These are phyloP conservation scores for Loripinus fragilis DNA, from an alignment of 2,888 invertebrate species.

Conservation along the genomic window DNA sequence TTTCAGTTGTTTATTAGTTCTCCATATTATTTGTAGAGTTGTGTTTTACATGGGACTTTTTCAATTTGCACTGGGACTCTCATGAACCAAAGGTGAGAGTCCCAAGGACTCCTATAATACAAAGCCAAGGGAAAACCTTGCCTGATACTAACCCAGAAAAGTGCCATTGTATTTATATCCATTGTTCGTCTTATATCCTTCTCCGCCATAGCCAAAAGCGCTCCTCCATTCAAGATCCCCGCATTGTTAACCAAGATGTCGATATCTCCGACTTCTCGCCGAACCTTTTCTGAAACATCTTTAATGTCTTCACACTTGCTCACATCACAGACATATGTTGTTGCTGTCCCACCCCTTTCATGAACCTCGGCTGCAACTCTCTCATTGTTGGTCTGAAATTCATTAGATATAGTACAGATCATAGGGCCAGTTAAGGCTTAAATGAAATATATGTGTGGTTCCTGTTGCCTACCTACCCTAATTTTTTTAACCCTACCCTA, in stretches of 20 bases:
- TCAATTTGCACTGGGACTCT: too few relatives aligned
- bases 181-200: slow-evolving; percentile 71
- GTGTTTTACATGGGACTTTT: too few relatives aligned
- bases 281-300: slow-evolving; percentile 61
- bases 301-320: slow-evolving; percentile 68
- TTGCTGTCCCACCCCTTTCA: slow-evolving; percentile 67
- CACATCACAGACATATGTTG: slow-evolving; percentile 74
- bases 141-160: slow-evolving; percentile 77
- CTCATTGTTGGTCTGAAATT: slow-evolving; percentile 69
- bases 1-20: too few relatives aligned
- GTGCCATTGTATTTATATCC: slow-evolving; percentile 75
- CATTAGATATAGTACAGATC: too few relatives aligned
- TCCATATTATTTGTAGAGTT: too few relatives aligned
- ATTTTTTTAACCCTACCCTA: too few relatives aligned
- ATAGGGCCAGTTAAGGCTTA: too few relatives aligned
- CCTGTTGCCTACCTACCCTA: too few relatives aligned
- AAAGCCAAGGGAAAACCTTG: too few relatives aligned
- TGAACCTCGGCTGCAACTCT: slow-evolving; percentile 67
- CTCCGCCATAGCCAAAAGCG: slow-evolving; percentile 67
- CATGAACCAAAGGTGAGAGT: too few relatives aligned
- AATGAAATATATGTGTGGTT: too few relatives aligned
- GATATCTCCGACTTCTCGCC: slow-evolving; percentile 73
- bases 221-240: slow-evolving; percentile 73
- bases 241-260: slow-evolving; percentile 81
- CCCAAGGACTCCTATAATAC: too few relatives aligned